Base-by-base conservation (phyloP, 2,797 vertebrate species). In the Pangasius macronema region DNA sequence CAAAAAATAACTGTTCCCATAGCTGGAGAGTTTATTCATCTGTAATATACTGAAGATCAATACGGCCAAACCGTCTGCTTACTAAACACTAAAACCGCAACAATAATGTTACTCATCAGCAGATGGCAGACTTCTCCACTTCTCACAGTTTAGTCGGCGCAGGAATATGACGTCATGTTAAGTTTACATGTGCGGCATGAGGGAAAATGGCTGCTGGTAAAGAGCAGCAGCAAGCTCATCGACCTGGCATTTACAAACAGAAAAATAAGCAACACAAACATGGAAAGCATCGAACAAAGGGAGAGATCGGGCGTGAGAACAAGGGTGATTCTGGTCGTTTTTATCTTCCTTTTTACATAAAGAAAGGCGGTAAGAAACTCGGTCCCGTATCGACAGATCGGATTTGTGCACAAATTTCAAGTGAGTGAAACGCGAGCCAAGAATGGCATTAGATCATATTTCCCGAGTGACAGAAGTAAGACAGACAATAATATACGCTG, bases 181-280 rank as follows among this genome's bases (percentile, higher is more conserved):
- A 90, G 88, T 88, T 87, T 87, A 76, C 85, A 88, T 55, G 79
- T 22, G 85, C 20, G 46, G 84, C 82, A 18, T 86, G 91, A 87
- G 63, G 63, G 80, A 95, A 95, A 91, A 97, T 97, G 96, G 95
- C 94, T 90, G 95, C 94, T 9, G 91, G 91, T 42, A 94, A 36
- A 30, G 95, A 96, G 82, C 94, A 95, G 92, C 95, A 96, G 89
- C 95, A 95, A 82, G 93, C 93, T 27, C 97, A 97, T 85, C 93
- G 96, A 87, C 3, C 96, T 14, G 96, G 96, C 8, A 11, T 91
- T 53, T 96, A 93, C 13, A 97, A 97, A 89, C 96, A 96, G 92
- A 96, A 96, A 91, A 97, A 97, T 81, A 97, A 97, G 90, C 89
- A 91, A 2, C 97, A 97, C 86, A 97, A 97, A 90, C 94, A 95